phyloP scores from a whole-genome alignment of 1,140 invertebrate species.

The Scaptomyza graminum region DNA sequence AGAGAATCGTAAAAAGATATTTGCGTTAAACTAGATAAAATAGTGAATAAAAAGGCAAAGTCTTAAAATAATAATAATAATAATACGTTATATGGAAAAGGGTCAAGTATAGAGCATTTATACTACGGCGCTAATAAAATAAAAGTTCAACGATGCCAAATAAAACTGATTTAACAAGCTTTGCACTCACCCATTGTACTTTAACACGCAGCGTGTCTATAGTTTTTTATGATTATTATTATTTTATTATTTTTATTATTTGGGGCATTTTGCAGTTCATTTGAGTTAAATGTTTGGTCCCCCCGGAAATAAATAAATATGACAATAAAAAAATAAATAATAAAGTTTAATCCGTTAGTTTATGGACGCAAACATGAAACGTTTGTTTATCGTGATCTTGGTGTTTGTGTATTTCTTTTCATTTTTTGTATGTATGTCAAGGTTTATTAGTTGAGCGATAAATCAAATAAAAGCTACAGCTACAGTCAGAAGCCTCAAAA shows the following conservation, averaged over 20 bases:
- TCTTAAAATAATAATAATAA: conserved; percentile 50
- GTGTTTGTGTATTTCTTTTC: conserved; percentile 10
- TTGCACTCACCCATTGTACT: conserved; percentile 80
- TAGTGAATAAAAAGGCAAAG: conserved; percentile 27
- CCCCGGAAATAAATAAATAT: conserved; percentile 63
- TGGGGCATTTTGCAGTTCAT: conserved; percentile 64
- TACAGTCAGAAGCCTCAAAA: background rate
- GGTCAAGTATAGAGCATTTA: conserved; percentile 4
- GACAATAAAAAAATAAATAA: conserved; percentile 46
- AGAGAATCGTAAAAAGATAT: conserved; percentile 59
- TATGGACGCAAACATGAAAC: background rate
- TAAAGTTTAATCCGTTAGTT: background rate
- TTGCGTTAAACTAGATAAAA: conserved; percentile 55
- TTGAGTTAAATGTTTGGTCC: conserved; percentile 69
- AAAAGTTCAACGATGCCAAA: conserved; percentile 20
- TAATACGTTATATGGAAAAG: conserved; percentile 30
- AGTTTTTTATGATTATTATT: conserved; percentile 53
- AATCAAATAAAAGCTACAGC: conserved; percentile 46
- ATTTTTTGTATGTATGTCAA: conserved; percentile 60
- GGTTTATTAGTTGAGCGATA: conserved; percentile 73
- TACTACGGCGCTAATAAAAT: conserved; percentile 7
- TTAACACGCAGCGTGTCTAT: conserved; percentile 76
- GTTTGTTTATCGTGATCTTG: conserved; percentile 1
- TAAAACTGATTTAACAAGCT: conserved; percentile 55
- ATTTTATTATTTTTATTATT: conserved; percentile 44